Percentiles rank a stretch among this genome's conserved stretches.
phyloP scores from a whole-genome alignment of 2,113 vertebrate species.

The Antennarius striatus region DNA sequence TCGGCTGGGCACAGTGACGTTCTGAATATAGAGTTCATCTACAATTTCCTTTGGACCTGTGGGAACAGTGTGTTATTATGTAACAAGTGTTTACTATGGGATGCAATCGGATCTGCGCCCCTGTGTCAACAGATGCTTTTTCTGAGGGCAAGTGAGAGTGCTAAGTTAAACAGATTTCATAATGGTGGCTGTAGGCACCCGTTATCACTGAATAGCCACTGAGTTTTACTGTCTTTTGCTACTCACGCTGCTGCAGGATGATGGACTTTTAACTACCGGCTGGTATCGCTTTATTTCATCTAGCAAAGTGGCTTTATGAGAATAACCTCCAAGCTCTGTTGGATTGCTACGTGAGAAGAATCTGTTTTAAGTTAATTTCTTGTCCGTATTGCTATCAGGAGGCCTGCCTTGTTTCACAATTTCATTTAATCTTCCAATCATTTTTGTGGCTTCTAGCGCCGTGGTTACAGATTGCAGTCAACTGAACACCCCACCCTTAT shows the following conservation, averaged over 20 bases:
- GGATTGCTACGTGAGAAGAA: background rate
- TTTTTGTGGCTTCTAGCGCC: too few species aligned
- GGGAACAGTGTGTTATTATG: slow-evolving; percentile 21
- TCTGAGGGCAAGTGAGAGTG: background rate
- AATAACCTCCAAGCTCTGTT: too few species aligned
- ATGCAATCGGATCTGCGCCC: slow-evolving; percentile 36
- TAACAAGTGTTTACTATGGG: slow-evolving; percentile 63
- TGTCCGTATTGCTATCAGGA: background rate
- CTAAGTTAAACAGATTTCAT: slow-evolving; percentile 7
- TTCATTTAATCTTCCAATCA: background rate
- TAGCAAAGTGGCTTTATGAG: too few species aligned
- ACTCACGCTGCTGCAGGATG: too few species aligned
- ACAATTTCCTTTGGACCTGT: slow-evolving; percentile 26
- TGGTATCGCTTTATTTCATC: slow-evolving; percentile 10
- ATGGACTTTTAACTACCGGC: too few species aligned
- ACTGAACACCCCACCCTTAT: too few species aligned
- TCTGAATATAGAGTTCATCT: slow-evolving; percentile 53
- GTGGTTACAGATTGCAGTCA: too few species aligned
- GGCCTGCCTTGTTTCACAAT: background rate
- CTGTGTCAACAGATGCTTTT: slow-evolving; percentile 20
- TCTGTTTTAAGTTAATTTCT: background rate
- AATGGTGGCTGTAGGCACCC: slow-evolving; percentile 22
- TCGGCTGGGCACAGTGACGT: slow-evolving; percentile 11
- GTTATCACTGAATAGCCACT: slow-evolving; percentile 25
- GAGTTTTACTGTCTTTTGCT: too few species aligned